Conservation (phyloP, 1,140 invertebrate genomes). For the Drosophila teissieri region DNA sequence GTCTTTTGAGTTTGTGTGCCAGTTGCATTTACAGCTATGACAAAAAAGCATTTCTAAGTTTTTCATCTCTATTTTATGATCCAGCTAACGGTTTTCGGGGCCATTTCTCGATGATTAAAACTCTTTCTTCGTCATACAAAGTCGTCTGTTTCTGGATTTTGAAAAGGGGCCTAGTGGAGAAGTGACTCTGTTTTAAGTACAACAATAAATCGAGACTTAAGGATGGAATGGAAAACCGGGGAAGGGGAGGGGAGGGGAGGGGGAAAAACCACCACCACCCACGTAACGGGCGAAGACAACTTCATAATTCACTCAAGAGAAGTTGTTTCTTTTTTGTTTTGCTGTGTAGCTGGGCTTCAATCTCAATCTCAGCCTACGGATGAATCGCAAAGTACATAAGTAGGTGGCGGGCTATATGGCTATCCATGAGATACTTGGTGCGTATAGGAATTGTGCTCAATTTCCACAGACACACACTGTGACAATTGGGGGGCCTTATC, state of each 20-base stretch:
- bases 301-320: constrained; percentile 76
- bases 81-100: constrained; percentile 60
- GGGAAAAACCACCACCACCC: constrained; percentile 38
- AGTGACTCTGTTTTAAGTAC: constrained; percentile 52
- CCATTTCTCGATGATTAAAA: constrained; percentile 59
- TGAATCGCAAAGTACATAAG: constrained; percentile 50
- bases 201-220: constrained; percentile 72
- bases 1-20: constrained; percentile 63
- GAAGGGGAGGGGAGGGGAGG: not conserved
- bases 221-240: constrained; percentile 7
- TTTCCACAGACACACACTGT: constrained; percentile 54
- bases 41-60: constrained; percentile 53
- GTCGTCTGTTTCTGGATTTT: constrained; percentile 28
- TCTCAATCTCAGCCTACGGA: constrained; percentile 45
- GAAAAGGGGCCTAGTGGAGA: not conserved
- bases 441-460: constrained; percentile 75
- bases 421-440: constrained; percentile 60
- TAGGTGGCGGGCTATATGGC: constrained; percentile 42
- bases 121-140: constrained; percentile 56
- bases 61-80: constrained; percentile 60
- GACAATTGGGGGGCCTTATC: constrained; percentile 62
- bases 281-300: constrained; percentile 66
- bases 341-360: constrained; percentile 4
- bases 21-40: constrained; percentile 73
- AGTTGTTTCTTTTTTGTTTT: not conserved